Base-by-base conservation (phyloP, 2,797 vertebrate species). In the Loriculus beryllinus region DNA sequence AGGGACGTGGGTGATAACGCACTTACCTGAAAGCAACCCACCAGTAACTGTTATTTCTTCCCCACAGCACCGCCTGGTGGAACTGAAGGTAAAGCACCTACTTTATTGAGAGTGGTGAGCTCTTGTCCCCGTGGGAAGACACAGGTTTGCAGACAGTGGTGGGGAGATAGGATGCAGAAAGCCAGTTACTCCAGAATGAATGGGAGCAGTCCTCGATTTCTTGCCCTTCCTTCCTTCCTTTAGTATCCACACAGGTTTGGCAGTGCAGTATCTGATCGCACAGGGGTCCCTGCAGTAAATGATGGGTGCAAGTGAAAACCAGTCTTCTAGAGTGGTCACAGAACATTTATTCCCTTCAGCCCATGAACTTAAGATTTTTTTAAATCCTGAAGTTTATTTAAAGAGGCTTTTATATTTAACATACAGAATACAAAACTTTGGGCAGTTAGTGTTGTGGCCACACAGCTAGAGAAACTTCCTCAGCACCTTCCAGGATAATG, bases 81-180 rank as follows among this genome's bases (percentile, higher is more conserved):
- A 95, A 88, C 57, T 96, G 86, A 96, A 95, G 96, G 95, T 96
- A 95, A 95, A 82, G 12, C 33, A 56, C 19, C 65, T 43, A 7
- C 68, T 47, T 77, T 43, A 31, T 48, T 75, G 68, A 57, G 79
- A 92, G 7, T 43, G 31, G 19, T 65, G 43, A 76, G 42, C 17
- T 29, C 72, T 43, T 70, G 49, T 85, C 29, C 52, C 25, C 62
- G 40, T n/a, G 23, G 47, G 10, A 86, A 86, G 67, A 43, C 14
- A 28, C 68, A 93, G 83, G 71, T 95, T 93, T 92, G 88, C 86
- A 85, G 78, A 40, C 47, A 42, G 12, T 17, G 15, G 37, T 37
- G 37, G 70, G 64, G 42, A 86, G 28, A 60, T 47, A 65, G 2
- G 9, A 67, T 74, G 28, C 56, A 42, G 62, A 57, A 82, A 85